Evolutionary conservation across 2,797 vertebrate species (phyloP).

Genomic region (Sebastes taczanowskii): DNA sequence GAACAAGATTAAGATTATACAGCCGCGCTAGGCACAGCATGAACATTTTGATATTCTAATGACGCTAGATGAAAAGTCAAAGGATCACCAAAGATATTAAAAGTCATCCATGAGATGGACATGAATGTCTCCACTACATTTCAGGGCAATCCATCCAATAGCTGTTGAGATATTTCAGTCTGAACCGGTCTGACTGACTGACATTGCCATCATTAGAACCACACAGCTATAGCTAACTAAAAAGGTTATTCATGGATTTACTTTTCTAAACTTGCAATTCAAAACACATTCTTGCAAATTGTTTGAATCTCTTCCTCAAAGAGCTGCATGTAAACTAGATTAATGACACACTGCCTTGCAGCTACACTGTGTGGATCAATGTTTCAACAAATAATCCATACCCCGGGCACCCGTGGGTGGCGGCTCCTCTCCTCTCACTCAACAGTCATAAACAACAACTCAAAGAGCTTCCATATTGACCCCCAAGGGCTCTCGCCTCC

Average conservation of each 20-base stretch:
- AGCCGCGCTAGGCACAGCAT: neutral
- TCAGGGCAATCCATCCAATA: neutral
- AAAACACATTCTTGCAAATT: neutral
- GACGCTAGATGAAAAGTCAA: neutral
- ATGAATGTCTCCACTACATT: neutral
- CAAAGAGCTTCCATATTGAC: constrained; percentile 57
- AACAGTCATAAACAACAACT: constrained; percentile 56
- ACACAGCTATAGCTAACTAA: neutral
- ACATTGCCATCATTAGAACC: neutral
- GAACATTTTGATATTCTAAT: neutral
- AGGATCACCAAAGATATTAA: neutral
- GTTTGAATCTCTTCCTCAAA: constrained; percentile 29
- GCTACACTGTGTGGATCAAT: constrained; percentile 45
- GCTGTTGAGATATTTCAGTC: neutral
- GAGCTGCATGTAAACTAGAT: constrained; percentile 16
- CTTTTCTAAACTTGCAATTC: neutral
- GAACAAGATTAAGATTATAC: neutral
- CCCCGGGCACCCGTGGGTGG: neutral
- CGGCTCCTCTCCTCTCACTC: constrained; percentile 19
- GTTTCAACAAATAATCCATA: constrained; percentile 65
- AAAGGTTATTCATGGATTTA: neutral
- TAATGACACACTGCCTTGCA: constrained; percentile 27
- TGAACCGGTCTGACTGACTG: neutral
- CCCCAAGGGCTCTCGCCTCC: constrained; percentile 34
- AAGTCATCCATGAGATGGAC: neutral